Base-by-base conservation (phyloP, 2,113 vertebrate species). In the Leptodactylus fuscus region DNA sequence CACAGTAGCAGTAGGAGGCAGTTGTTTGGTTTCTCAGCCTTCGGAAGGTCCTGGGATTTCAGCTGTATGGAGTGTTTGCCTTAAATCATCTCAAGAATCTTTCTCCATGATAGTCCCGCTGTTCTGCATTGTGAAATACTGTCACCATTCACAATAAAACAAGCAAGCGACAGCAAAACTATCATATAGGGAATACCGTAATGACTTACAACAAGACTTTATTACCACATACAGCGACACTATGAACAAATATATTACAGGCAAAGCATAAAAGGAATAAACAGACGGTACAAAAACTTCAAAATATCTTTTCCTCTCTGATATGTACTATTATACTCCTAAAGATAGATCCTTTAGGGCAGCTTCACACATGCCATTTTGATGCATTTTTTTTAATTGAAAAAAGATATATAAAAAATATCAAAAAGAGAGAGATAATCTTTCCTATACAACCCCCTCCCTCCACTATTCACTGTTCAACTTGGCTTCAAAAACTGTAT, bases 21-120 rank as follows among this genome's bases (percentile, higher is more conserved):
- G 5, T 60, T 60, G 76, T 79, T 79, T 55, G 41, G 34, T 41
- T 79, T 79, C 51, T 20, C 51, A 79, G 76, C 32, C 76, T n/a
- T 11, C 49, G 7, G 12, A 58, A 55, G 16, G 53, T 38, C 76
- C n/a, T 58, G 51, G 51, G 51, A 60, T 24, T 79, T 41, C 53
- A 41, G 51, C 76, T 79, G 76, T 51, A 51, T 27, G 27, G 44
- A 41, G 51, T 36, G 22, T 24, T 79, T 41, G 34, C 41, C 51
- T 76, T 76, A 76, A 76, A 76, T 76, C 73, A 76, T 20, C 32
- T 13, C 34, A 58, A 10, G 34, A 32, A 34, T 58, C 76, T 12
- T 24, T 41, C 51, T 41, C 76, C 5, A 7, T 16, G 41, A n/a
- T 29, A 18, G 44, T 32, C 24, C 73, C 51, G 73, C 46, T 76